Evolutionary conservation across 2,888 invertebrate species (phyloP).

Genomic region (Agrypnus murinus): DNA sequence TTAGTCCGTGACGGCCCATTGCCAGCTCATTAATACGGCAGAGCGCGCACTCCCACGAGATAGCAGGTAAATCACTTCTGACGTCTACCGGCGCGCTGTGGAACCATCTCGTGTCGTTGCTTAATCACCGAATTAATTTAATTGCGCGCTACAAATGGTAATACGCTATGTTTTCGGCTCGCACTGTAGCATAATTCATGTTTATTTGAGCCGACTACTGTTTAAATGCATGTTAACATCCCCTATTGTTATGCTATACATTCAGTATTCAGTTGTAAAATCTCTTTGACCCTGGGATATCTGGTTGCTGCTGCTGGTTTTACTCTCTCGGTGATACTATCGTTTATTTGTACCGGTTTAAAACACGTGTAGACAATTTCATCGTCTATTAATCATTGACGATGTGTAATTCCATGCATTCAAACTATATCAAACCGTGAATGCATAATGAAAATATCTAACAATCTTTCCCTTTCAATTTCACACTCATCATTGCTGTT

Average conservation of each 20-base stretch:
- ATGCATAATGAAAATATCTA: too few relatives aligned
- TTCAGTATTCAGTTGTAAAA: slow-evolving; percentile 49
- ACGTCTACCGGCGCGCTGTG: slow-evolving; percentile 59
- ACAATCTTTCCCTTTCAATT: too few relatives aligned
- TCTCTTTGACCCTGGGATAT: slow-evolving; percentile 41
- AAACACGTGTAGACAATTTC: slow-evolving; percentile 5
- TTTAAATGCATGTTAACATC: slow-evolving; percentile 57
- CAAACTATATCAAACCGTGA: too few relatives aligned
- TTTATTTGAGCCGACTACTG: slow-evolving; percentile 57
- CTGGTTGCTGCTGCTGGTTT: slow-evolving; percentile 11
- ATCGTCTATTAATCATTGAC: too few relatives aligned
- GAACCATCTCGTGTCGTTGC: slow-evolving; percentile 64
- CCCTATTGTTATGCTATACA: slow-evolving; percentile 54
- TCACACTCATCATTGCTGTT: too few relatives aligned
- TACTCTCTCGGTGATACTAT: background rate
- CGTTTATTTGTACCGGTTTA: background rate
- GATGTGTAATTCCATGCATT: too few relatives aligned
- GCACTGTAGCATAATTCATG: slow-evolving; percentile 57
- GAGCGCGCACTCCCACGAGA: slow-evolving; percentile 64
- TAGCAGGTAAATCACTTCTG: slow-evolving; percentile 69
- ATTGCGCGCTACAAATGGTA: slow-evolving; percentile 65
- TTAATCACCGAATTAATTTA: slow-evolving; percentile 69
- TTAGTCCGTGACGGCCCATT: slow-evolving; percentile 71
- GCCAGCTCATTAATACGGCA: slow-evolving; percentile 70
- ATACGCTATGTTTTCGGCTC: slow-evolving; percentile 61